Percentiles rank a stretch among this genome's conserved stretches.
Evolutionary conservation across 1,140 invertebrate genomes (phyloP).

Genomic region (Oryctes rhinoceros): DNA sequence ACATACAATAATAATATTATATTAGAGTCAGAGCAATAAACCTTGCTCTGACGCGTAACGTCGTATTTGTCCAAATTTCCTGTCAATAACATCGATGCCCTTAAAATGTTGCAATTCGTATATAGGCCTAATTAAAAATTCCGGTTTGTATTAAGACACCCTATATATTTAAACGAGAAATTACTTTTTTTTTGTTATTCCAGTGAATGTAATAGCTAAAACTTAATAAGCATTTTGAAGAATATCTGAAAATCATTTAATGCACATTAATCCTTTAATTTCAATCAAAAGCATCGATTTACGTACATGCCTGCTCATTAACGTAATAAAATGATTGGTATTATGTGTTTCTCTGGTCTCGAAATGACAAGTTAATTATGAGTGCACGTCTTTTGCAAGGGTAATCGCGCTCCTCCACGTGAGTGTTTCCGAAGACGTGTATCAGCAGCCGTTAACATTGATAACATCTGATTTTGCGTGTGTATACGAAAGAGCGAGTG

Average conservation of each 20-base stretch:
- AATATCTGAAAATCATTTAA: neutral
- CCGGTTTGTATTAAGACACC: too few relatives aligned
- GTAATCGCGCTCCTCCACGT: neutral
- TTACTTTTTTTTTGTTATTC: too few relatives aligned
- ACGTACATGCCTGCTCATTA: neutral
- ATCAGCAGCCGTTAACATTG: conserved; percentile 27
- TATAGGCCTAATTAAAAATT: too few relatives aligned
- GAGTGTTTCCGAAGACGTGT: conserved; percentile 31
- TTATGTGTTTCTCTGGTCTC: neutral
- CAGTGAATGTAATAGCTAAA: neutral
- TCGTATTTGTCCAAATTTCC: too few relatives aligned
- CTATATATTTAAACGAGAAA: too few relatives aligned
- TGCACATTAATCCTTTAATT: conserved; percentile 12
- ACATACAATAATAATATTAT: too few relatives aligned
- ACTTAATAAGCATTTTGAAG: neutral
- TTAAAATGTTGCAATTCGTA: too few relatives aligned
- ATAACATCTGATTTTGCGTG: conserved; percentile 34
- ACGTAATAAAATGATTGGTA: conserved; percentile 31
- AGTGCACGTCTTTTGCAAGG: neutral
- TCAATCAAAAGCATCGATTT: conserved; percentile 22
- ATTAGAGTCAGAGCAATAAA: too few relatives aligned
- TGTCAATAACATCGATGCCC: too few relatives aligned
- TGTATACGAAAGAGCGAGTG: neutral
- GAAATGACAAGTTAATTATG: conserved; percentile 28
- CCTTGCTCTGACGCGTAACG: too few relatives aligned